A percentile compares a stretch with the other conserved stretches of the same genome.
Conservation (phyloP, 2,113 vertebrate genomes). For the Melospiza georgiana region DNA sequence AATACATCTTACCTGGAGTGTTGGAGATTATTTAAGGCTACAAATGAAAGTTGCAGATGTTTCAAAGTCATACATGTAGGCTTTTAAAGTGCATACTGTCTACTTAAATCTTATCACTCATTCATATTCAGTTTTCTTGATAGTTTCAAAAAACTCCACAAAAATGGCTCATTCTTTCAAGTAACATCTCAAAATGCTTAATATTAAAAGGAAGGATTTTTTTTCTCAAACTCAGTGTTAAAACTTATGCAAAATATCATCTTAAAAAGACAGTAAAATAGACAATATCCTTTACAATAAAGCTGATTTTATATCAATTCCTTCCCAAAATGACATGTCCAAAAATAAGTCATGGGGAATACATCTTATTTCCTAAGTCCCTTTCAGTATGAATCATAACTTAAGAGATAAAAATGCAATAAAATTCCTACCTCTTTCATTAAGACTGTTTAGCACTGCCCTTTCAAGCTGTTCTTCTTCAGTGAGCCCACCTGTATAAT, state of each 20-base stretch:
- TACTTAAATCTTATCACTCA: background rate
- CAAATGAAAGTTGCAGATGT: conserved; percentile 12
- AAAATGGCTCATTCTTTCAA: background rate
- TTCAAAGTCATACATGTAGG: background rate
- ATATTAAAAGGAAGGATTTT: background rate
- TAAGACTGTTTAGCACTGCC: conserved; percentile 87
- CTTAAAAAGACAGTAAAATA: background rate
- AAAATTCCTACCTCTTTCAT: conserved; percentile 78
- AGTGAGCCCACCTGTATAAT: conserved; percentile 80
- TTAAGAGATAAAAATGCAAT: background rate
- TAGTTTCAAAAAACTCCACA: background rate
- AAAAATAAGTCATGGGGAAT: background rate
- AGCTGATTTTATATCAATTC: background rate
- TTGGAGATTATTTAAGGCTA: background rate
- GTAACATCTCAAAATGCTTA: background rate
- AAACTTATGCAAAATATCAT: background rate
- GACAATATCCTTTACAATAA: background rate
- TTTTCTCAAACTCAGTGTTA: background rate
- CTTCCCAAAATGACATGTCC: background rate
- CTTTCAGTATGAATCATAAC: background rate
- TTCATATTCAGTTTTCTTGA: background rate
- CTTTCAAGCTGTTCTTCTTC: conserved; percentile 88
- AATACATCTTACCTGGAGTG: background rate
- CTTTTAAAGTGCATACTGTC: background rate
- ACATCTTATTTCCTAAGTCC: background rate